phyloP scores from a whole-genome alignment of 2,797 vertebrate genomes.

The Prunella strophiata region DNA sequence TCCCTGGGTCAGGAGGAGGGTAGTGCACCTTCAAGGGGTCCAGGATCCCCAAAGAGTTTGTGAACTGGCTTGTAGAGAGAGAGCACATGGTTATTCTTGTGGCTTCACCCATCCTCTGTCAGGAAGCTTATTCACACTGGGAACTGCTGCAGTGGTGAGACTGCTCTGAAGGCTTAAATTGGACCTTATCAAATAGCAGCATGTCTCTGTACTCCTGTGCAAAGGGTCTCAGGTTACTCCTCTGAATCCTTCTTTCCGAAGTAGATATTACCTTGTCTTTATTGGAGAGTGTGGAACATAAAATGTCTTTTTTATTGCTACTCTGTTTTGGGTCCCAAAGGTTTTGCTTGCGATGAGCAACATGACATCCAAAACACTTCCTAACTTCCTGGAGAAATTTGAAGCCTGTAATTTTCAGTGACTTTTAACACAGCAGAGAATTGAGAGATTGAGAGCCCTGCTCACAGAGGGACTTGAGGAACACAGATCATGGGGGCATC shows the following conservation, averaged over 20 bases:
- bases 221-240: not conserved
- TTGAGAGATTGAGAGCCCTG: not conserved
- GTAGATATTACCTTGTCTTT: not conserved
- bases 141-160: not conserved
- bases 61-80: not conserved
- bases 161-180: not conserved
- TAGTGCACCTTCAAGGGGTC: not conserved
- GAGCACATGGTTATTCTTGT: not conserved
- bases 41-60: not conserved
- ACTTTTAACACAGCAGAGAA: not conserved
- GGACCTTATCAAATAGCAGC: not conserved
- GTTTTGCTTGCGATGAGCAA: slow-evolving; percentile 24
- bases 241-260: not conserved
- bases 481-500: not conserved
- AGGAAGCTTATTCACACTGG: not conserved
- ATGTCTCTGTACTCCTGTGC: not conserved
- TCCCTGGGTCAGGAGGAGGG: not conserved
- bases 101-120: not conserved
- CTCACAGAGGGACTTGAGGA: not conserved
- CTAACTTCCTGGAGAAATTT: slow-evolving; percentile 36
- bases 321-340: slow-evolving; percentile 11
- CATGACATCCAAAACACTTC: slow-evolving; percentile 29
- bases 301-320: slow-evolving; percentile 21
- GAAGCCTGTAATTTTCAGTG: slow-evolving; percentile 33
- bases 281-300: not conserved